Conservation (phyloP, 2,113 vertebrate species). For the Brachionichthys hirsutus region DNA sequence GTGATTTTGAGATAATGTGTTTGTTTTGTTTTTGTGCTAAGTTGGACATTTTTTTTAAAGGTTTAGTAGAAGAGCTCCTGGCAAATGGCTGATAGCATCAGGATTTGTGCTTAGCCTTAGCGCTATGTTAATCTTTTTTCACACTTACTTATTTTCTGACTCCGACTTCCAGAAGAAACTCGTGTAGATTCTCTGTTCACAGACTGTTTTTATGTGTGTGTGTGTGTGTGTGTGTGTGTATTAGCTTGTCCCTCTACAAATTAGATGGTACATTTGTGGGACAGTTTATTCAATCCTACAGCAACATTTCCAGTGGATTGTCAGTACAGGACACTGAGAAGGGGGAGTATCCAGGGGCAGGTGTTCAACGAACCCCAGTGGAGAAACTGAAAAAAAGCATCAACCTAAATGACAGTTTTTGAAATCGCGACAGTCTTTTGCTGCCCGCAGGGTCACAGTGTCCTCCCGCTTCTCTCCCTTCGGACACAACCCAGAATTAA, state of each 20-base stretch:
- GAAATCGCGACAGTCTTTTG: constrained; percentile 30
- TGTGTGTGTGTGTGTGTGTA: not conserved
- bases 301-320: not conserved
- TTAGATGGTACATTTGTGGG: not conserved
- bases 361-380: constrained; percentile 4
- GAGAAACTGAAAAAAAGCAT: constrained; percentile 25
- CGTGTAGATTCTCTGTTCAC: constrained; percentile 13
- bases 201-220: constrained; percentile 6
- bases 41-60: constrained; percentile 28
- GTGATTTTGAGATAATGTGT: constrained; percentile 19
- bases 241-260: not conserved
- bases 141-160: constrained; percentile 30
- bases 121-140: constrained; percentile 47
- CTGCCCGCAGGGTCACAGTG: constrained; percentile 40
- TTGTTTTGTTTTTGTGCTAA: constrained; percentile 17
- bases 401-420: constrained; percentile 36
- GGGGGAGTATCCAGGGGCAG: constrained; percentile 19
- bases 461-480: constrained; percentile 5
- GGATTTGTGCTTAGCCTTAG: constrained; percentile 30
- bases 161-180: constrained; percentile 21
- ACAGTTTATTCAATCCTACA: not conserved
- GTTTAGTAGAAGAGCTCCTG: constrained; percentile 22
- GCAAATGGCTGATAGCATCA: constrained; percentile 41
- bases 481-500: constrained; percentile 12
- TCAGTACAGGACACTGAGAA: constrained; percentile 25